Base-by-base conservation (phyloP, 2,113 vertebrate genomes). In the Apeltes quadracus region DNA sequence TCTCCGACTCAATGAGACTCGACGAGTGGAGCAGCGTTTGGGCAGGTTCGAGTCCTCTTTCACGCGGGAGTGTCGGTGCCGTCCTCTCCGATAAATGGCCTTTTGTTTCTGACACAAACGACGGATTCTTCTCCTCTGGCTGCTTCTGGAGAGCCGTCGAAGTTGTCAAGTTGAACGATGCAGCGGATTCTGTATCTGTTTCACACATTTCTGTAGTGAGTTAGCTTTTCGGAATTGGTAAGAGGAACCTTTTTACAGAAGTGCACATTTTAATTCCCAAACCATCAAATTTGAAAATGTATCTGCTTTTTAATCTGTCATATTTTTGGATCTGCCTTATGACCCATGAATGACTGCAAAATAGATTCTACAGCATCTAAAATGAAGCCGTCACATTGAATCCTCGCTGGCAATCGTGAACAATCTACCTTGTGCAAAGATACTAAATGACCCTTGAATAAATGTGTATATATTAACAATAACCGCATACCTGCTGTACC, bases 31-130 rank as follows among this genome's bases (percentile, higher is more conserved):
- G 48, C 18, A 4, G 41, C 13, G 20, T 11, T 56, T 46, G 41
- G 55, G n/a, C 55, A 36, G 61, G 59, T 57, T 20, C 34, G 22
- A 64, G 51, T 22, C 6, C 56, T 56, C 22, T 56, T 53, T 54
- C 54, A 29, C 16, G n/a, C 11, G 11, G 68, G 13, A 53, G 32
- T 32, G 44, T 67, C 53, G 48, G 72, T 53, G 25, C 75, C 79
- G 25, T 23, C 23, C 27, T 79, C 14, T 70, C 23, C 62, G 57
- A 66, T 48, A 64, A 22, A 10, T 7, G 25, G 44, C 61, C 68
- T 82, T 53, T 84, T 90, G 84, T 88, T 71, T 78, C 53, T 29
- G 43, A 50, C 14, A 88, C 83, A 85, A 84, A 64, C 72, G 79
- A 57, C 66, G 41, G 68, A 76, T 38, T 32, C 16, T 69, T 63